Percentiles rank a stretch among this genome's conserved stretches.
phyloP scores from a whole-genome alignment of 2,888 invertebrate genomes.

The Deroplatys truncata region DNA sequence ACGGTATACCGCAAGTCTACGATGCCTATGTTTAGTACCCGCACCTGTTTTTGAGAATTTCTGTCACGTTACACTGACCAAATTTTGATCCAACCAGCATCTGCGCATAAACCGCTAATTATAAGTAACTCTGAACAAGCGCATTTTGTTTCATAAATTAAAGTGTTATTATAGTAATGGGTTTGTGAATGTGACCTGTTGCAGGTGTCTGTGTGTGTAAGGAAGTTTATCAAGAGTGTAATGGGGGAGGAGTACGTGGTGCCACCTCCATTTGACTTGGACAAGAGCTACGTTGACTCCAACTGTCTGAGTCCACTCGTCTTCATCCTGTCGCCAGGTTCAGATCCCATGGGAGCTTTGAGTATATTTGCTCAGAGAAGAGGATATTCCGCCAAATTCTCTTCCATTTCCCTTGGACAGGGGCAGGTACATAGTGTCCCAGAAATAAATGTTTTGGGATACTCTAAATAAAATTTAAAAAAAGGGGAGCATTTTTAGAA shows the following conservation, averaged over 20 bases:
- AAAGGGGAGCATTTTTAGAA: too few species aligned
- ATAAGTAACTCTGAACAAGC: too few species aligned
- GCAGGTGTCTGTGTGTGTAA: slow-evolving; percentile 51
- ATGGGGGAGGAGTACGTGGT: slow-evolving; percentile 70
- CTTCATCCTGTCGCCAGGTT: slow-evolving; percentile 77
- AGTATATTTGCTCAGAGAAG: slow-evolving; percentile 73
- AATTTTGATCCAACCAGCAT: too few species aligned
- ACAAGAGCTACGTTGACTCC: slow-evolving; percentile 71
- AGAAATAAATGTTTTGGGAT: too few species aligned
- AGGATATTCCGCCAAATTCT: slow-evolving; percentile 58
- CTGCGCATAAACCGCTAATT: too few species aligned
- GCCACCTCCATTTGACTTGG: slow-evolving; percentile 75
- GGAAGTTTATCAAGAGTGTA: slow-evolving; percentile 58
- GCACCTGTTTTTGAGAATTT: too few species aligned
- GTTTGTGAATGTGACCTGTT: background rate
- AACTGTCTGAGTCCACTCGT: slow-evolving; percentile 70
- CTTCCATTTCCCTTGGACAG: slow-evolving; percentile 77
- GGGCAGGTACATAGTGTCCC: slow-evolving; percentile 60
- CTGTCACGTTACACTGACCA: too few species aligned
- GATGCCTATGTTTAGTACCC: too few species aligned
- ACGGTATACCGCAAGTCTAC: too few species aligned
- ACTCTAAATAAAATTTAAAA: too few species aligned
- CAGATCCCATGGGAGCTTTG: slow-evolving; percentile 75
- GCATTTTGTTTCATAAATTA: too few species aligned
- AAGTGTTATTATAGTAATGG: too few species aligned